Percentiles rank a stretch among this genome's conserved stretches.
Conservation (phyloP, 2,888 invertebrate species). For the Lissonota sp. region DNA sequence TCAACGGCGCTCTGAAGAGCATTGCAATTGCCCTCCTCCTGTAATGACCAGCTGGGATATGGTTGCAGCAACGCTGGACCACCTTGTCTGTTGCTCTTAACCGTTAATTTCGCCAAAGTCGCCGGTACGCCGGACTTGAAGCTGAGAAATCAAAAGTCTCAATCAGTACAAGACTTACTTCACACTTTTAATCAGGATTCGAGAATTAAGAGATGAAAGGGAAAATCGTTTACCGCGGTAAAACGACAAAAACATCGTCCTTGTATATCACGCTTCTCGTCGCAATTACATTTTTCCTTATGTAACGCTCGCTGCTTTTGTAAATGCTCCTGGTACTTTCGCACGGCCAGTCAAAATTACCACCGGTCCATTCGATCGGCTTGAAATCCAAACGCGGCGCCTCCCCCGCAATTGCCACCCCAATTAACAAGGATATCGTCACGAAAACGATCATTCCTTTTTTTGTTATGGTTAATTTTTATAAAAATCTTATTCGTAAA, state of each 20-base stretch:
- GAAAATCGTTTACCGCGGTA: conserved; percentile 83
- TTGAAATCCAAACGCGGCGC: conserved; percentile 72
- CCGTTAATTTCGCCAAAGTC: conserved; percentile 86
- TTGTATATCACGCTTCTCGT: conserved; percentile 87
- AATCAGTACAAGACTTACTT: not conserved
- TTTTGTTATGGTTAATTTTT: conserved; percentile 27
- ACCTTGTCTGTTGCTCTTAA: conserved; percentile 83
- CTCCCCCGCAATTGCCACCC: conserved; percentile 61
- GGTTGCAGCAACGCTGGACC: conserved; percentile 86
- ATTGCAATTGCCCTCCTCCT: conserved; percentile 89
- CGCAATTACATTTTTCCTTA: conserved; percentile 86
- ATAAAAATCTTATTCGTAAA: not conserved
- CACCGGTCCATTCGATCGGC: conserved; percentile 82
- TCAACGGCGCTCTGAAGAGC: conserved; percentile 90
- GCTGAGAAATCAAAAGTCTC: conserved; percentile 72
- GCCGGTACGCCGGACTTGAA: conserved; percentile 87
- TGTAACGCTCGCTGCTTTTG: conserved; percentile 86
- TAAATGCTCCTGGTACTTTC: conserved; percentile 86
- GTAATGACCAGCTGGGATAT: conserved; percentile 89
- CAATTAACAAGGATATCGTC: conserved; percentile 59
- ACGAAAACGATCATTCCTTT: conserved; percentile 61
- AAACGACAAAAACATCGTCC: conserved; percentile 86
- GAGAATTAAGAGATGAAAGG: not conserved
- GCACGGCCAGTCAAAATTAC: conserved; percentile 86
- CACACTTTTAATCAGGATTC: not conserved